Conservation (phyloP, 2,797 vertebrate species). For the Mus minutoides region DNA sequence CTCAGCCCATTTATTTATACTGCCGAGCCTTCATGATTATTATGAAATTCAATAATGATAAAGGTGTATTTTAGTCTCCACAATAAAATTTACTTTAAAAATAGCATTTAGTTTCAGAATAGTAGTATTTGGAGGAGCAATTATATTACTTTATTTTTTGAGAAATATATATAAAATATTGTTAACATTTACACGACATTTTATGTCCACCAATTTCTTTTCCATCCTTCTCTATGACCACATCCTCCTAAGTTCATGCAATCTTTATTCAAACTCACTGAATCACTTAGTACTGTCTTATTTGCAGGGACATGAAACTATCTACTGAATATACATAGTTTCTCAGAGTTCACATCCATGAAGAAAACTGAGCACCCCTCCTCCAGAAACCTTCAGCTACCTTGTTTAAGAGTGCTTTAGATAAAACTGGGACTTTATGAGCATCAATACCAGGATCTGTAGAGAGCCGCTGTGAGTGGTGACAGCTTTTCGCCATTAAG, state of each 20-base stretch:
- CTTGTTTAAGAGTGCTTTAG: not conserved
- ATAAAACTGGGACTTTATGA: not conserved
- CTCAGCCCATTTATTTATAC: not conserved
- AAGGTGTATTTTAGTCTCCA: not conserved
- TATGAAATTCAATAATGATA: not conserved
- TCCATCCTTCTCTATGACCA: not conserved
- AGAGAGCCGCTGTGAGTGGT: no score
- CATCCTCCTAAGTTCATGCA: not conserved
- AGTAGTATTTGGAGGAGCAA: not conserved
- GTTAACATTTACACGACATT: not conserved
- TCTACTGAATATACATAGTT: not conserved
- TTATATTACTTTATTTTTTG: not conserved
- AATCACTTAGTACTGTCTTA: not conserved
- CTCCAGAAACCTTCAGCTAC: not conserved
- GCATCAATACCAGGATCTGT: not conserved
- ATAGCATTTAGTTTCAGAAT: not conserved
- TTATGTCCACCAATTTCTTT: not conserved
- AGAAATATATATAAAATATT: not conserved
- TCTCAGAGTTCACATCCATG: not conserved
- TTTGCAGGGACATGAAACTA: not conserved
- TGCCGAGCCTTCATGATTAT: not conserved
- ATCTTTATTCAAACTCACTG: no score
- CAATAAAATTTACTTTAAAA: not conserved
- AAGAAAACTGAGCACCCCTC: not conserved
- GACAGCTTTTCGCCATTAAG: no score